These are phyloP conservation scores for Dendrolimus houi DNA, from an alignment of 2,888 invertebrate species.

Conservation along the genomic window DNA sequence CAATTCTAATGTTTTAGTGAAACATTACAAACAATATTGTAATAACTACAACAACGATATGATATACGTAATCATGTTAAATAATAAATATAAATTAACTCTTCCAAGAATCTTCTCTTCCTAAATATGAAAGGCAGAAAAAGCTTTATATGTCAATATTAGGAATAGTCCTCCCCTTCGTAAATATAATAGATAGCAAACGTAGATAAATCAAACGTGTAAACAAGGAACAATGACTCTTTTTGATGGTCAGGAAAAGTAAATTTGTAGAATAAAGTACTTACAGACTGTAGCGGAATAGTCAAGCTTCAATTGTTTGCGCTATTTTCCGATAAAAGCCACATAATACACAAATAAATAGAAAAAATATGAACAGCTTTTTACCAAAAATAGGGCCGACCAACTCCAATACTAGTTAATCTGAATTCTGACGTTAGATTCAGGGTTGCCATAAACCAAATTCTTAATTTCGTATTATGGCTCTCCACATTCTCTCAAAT, in stretches of 20 bases:
- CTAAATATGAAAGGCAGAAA: background rate
- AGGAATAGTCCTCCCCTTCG: slow-evolving; percentile 64
- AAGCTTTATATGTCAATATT: slow-evolving; percentile 8
- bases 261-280: slow-evolving; percentile 21
- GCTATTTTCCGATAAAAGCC: slow-evolving; percentile 41
- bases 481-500: too few species aligned
- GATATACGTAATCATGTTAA: too few species aligned
- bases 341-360: slow-evolving; percentile 59
- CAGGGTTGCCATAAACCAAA: too few species aligned
- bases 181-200: slow-evolving; percentile 44
- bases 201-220: slow-evolving; percentile 59
- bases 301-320: slow-evolving; percentile 38
- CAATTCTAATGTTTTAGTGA: too few species aligned
- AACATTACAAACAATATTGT: too few species aligned
- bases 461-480: too few species aligned
- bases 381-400: slow-evolving; percentile 42
- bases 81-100: too few species aligned
- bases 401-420: slow-evolving; percentile 19
- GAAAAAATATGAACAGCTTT: slow-evolving; percentile 43
- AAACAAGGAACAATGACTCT: slow-evolving; percentile 50
- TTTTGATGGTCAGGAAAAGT: slow-evolving; percentile 15
- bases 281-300: slow-evolving; percentile 39
- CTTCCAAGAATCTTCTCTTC: too few species aligned
- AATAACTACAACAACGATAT: too few species aligned
- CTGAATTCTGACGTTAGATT: too few species aligned